Conservation (phyloP, 2,888 invertebrate genomes). For the Gortyna flavago region DNA sequence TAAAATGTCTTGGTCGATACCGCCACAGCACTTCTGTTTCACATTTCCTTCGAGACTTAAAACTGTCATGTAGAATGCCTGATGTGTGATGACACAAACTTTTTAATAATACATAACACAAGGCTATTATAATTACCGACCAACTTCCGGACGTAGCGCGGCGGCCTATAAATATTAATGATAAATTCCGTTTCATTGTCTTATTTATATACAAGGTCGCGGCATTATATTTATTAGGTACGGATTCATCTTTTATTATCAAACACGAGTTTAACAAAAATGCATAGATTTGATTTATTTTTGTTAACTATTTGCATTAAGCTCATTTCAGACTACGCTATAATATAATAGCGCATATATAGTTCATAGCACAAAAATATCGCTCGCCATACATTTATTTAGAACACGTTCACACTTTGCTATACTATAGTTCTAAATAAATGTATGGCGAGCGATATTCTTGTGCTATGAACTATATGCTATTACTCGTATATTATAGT, state of each 20-base stretch:
- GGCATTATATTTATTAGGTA: conserved; percentile 1
- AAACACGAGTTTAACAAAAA: background rate
- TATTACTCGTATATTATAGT: no score
- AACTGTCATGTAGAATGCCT: conserved; percentile 32
- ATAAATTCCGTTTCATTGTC: conserved; percentile 49
- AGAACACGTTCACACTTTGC: no score
- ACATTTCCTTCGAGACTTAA: conserved; percentile 16
- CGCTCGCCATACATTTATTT: no score
- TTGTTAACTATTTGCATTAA: conserved; percentile 9
- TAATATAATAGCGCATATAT: no score
- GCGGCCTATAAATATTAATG: conserved; percentile 51
- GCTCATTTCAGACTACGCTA: no score
- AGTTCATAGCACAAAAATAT: no score
- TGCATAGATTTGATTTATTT: background rate
- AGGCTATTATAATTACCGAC: conserved; percentile 41
- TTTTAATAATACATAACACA: conserved; percentile 32
- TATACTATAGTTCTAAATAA: no score
- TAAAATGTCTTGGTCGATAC: conserved; percentile 45
- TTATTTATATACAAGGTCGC: conserved; percentile 43
- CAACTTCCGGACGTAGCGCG: conserved; percentile 31
- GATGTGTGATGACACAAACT: conserved; percentile 30
- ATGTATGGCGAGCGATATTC: no score
- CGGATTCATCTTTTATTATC: conserved; percentile 14
- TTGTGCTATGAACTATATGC: no score
- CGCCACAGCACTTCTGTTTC: conserved; percentile 24